Percentiles rank a stretch among this genome's conserved stretches.
These are phyloP conservation scores for Clistopyga incitator DNA, from an alignment of 2,888 invertebrate genomes.

Conservation along the genomic window DNA sequence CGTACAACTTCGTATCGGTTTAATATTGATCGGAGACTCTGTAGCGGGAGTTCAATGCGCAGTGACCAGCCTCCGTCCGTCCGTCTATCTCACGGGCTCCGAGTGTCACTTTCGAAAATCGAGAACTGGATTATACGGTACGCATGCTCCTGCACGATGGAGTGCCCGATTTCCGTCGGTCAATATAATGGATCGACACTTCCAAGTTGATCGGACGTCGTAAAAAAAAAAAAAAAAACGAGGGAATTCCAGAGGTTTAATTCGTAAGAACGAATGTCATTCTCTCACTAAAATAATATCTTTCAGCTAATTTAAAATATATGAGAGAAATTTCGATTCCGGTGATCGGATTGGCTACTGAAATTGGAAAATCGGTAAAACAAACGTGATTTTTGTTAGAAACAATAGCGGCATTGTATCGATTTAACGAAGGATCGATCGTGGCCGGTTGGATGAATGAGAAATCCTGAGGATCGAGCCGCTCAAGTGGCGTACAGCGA, in stretches of 20 bases:
- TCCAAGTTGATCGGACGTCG: conserved; percentile 31
- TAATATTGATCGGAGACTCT: conserved; percentile 27
- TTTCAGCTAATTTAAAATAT: neutral
- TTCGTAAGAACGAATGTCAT: neutral
- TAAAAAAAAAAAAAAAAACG: conserved; percentile 22
- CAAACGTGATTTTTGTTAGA: conserved; percentile 13
- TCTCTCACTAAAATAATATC: conserved; percentile 36
- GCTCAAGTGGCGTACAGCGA: conserved; percentile 35
- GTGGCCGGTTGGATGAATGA: conserved; percentile 46
- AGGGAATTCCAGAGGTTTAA: neutral
- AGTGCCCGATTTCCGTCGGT: conserved; percentile 19
- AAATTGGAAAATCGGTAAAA: conserved; percentile 7
- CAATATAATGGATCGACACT: conserved; percentile 63
- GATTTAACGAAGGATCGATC: conserved; percentile 19
- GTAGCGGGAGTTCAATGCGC: conserved; percentile 48
- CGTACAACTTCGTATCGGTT: conserved; percentile 45
- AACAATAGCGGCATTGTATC: conserved; percentile 52
- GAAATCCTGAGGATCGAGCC: conserved; percentile 48
- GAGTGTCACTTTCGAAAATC: conserved; percentile 65
- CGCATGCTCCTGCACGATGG: conserved; percentile 26
- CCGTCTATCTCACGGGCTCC: conserved; percentile 45
- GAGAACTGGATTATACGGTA: conserved; percentile 60
- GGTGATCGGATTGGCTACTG: neutral
- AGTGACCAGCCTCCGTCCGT: conserved; percentile 44
- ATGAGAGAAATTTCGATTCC: neutral